Conservation (phyloP, 2,113 vertebrate genomes). For the Scomber japonicus region DNA sequence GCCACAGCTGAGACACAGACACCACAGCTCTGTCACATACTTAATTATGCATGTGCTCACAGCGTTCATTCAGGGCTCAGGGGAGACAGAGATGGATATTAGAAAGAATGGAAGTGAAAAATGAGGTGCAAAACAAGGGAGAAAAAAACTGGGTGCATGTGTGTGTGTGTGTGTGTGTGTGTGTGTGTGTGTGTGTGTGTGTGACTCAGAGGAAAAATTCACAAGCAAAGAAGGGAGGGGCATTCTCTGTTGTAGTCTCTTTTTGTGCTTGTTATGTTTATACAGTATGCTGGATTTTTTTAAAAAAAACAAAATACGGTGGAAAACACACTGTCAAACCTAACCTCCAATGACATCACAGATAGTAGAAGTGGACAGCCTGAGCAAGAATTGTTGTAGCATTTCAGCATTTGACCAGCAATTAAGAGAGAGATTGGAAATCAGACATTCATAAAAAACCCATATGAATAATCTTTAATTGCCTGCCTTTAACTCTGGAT, state of each 20-base stretch:
- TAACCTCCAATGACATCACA: conserved; percentile 6
- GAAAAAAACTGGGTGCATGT: conserved; percentile 6
- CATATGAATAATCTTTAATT: conserved; percentile 17
- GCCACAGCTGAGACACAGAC: conserved; percentile 44
- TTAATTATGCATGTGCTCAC: conserved; percentile 68
- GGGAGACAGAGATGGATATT: conserved; percentile 49
- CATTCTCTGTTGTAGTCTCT: not conserved
- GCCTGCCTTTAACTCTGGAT: conserved; percentile 20
- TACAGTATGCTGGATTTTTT: not conserved
- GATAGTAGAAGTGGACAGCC: conserved; percentile 17
- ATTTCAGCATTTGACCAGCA: conserved; percentile 6
- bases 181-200: not conserved
- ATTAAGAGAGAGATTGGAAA: not conserved
- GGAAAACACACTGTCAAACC: conserved; percentile 16
- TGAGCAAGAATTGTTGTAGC: not conserved
- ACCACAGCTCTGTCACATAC: conserved; percentile 35
- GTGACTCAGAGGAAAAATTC: not conserved
- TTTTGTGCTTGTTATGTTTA: conserved; percentile 7
- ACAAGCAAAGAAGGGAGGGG: conserved; percentile 1
- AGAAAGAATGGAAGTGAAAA: conserved; percentile 41
- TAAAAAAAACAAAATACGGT: conserved; percentile 7
- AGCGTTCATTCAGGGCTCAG: conserved; percentile 45
- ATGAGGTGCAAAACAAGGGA: not conserved
- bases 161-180: no score
- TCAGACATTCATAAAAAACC: conserved; percentile 4